Evolutionary conservation across 2,888 invertebrate genomes (phyloP), one percentile per base, ranked within the genome.

Genomic region (Phengaris arion): DNA sequence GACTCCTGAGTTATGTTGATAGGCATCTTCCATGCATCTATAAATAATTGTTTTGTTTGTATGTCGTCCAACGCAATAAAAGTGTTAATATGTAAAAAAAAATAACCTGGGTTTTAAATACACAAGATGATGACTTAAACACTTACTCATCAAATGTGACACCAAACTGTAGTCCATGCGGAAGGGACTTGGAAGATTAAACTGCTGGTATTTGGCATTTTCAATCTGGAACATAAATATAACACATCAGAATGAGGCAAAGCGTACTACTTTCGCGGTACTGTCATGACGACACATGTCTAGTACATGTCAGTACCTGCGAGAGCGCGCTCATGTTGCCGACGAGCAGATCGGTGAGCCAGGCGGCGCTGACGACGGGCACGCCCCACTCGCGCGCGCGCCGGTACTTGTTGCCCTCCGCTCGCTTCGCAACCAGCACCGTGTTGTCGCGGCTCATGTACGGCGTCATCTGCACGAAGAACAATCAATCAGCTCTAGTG

Each of bases 11-110:
- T 97, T 80, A 99, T 96, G 85, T 97, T 97, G 77, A 98, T 97
- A 0, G 98, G 98, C 90, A 96, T 96, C 89, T 98, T 98, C 99
- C 99, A 99, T 0, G 98, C 97, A 86, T 96, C 98, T 98, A 85
- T 10, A 9, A 59, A 59, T 59, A 9, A 52, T 59, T 59, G 10
- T 8, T 59, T 59, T 5, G 10, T 57, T 8, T 15, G 15, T 9
- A n/a, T 57, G 9, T 57, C 15, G 15, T 15, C 7, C 2, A 15
- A 13, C 8, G 15, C 15, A 52, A 52, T 52, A 52, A 52, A 52
- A 52, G 10, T 10, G 52, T 52, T 12, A 2, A 52, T 52, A 9
- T 64, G 22, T 6, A 54, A 22, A 22, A 22, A 22, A 22, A 22
- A 22, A 22, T 22, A 22, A 22, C 22, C 22, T 22, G 22, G 22